Evolutionary conservation across 2,888 invertebrate species (phyloP), one percentile per base, ranked within the genome.

Genomic region (Heliconius charithonia): DNA sequence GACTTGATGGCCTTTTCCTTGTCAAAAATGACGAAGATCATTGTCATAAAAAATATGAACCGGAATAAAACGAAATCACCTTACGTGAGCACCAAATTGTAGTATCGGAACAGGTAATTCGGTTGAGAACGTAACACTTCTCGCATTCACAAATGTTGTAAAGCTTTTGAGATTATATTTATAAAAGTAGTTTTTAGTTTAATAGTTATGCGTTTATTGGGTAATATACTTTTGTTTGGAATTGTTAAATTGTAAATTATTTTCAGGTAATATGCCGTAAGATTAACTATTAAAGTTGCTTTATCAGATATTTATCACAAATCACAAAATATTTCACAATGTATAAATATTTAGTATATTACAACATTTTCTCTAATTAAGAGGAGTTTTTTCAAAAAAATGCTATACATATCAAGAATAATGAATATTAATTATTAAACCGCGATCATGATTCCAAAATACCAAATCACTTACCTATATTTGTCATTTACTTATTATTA

Each of bases 1-100:
- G 67, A 87, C 92, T 92, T 94, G 95, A 95, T 95, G 93, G 93
- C 93, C 92, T 93, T 94, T 94, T 94, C 94, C 94, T 91, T 94
- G 94, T 94, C 94, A 95, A 93, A 95, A 95, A 92, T 94, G 94
- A 94, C 94, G 94, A 91, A 93, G 95, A 94, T 93, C 93, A 90
- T 93, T 91, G 91, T 91, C 89, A 88, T 92, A 93, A 94, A 93
- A 88, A 94, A 91, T 87, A 89, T 87, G 88, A 90, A 90, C 90
- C 89, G 91, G 90, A 91, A 81, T 81, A 77, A 93, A 93, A 91
- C 89, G 87, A 91, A 89, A 92, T 92, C 91, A 92, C 91, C 92
- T 90, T 91, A 91, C 91, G 91, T 87, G 91, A 89, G 87, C 90
- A 89, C 90, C 86, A 91, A 92, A 92, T 91, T 93, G 91, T 91